Base-by-base conservation (phyloP, 2,797 vertebrate genomes). In the Pseudomugil gertrudae region DNA sequence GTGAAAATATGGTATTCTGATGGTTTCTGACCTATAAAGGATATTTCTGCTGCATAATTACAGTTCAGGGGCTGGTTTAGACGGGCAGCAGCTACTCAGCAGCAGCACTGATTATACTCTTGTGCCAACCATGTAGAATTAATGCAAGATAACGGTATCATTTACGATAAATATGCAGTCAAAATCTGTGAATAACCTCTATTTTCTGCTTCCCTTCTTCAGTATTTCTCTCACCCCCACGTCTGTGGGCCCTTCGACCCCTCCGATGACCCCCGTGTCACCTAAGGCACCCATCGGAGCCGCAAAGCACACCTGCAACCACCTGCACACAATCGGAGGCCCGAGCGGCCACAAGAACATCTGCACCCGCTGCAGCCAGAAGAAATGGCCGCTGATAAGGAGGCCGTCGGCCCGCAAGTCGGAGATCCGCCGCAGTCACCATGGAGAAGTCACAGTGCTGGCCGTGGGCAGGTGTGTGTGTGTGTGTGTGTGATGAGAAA, bases 261-360 rank as follows among this genome's bases (percentile, higher is more conserved):
- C 80, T 4, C 89, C 90, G 0, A 1, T 63, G 72, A 93, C 94
- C n/a, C 96, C 96, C 40, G 30, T 90, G 24, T 96, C 93, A 0
- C 97, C 96, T 0, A 91, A 84, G 0, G 90, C 94, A 0, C 95
- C 96, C 9, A 60, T 68, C 21, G 94, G 89, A 38, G 93, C 94
- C 0, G 85, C 92, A 55, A 98, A 96, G 66, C 96, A 98, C 81
- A 89, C 78, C 74, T 98, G 96, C 71, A 96, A 84, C 84, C 96
- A 99, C 87, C 93, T 98, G 75, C 97, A 98, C 89, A 99, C 98
- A 6, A 94, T 99, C 30, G 96, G 96, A 0, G 97, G 97, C 11
- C 66, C 72, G 0, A 86, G 90, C 0, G 95, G 95, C 60, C 69
- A 82, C 4, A 95, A 90, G 74, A 96, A 95, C 33, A 95, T 95